These are phyloP conservation scores for Gadopsis bispinosus DNA, from an alignment of 2,797 vertebrate species.

Conservation along the genomic window DNA sequence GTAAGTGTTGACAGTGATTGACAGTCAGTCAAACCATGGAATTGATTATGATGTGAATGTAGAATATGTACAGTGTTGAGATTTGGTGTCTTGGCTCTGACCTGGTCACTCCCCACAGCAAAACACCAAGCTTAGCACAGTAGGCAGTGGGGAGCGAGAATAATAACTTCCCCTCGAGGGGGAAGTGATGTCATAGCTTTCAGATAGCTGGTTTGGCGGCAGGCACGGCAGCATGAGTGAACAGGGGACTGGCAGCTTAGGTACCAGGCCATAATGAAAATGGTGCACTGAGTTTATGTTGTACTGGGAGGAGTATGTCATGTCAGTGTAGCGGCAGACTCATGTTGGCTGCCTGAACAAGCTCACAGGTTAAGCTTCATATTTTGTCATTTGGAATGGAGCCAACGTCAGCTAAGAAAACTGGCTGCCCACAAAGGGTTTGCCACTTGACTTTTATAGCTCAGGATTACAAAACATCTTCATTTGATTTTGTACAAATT, in stretches of 20 bases:
- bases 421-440: neutral
- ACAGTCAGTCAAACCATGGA: too few species aligned
- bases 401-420: neutral
- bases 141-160: neutral
- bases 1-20: too few species aligned
- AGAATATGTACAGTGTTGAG: neutral
- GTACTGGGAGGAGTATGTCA: too few species aligned
- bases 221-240: neutral
- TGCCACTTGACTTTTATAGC: neutral
- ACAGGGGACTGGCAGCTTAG: neutral
- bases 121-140: neutral
- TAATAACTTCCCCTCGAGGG: too few species aligned
- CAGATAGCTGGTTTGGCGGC: neutral
- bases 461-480: too few species aligned
- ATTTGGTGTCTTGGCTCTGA: constrained; percentile 3
- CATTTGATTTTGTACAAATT: too few species aligned
- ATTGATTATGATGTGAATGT: neutral
- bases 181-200: neutral
- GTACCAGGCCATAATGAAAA: too few species aligned
- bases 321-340: too few species aligned
- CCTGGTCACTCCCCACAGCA: neutral
- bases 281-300: too few species aligned
- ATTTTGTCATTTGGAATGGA: neutral
- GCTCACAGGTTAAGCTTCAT: neutral
- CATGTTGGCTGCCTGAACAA: too few species aligned